phyloP scores from a whole-genome alignment of 2,888 invertebrate genomes.

The Brachypalpus laphriformis region DNA sequence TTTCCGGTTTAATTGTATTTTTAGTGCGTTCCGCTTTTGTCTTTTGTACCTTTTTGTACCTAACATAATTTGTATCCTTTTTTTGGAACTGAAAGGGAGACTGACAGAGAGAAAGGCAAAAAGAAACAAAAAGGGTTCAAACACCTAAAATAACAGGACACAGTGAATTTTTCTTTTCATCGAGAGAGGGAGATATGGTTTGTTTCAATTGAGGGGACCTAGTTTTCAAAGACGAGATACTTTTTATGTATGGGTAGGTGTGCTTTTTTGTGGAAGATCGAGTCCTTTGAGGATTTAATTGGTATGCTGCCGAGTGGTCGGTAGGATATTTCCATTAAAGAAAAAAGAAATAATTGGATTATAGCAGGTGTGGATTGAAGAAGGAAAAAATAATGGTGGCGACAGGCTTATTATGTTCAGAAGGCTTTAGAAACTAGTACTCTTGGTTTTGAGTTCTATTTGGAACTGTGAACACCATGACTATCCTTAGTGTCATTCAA shows the following conservation, averaged over 20 bases:
- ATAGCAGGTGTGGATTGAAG: background rate
- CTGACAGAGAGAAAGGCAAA: background rate
- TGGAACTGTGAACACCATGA: too few species aligned
- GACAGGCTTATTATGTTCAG: too few species aligned
- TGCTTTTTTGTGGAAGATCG: background rate
- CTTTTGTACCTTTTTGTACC: background rate
- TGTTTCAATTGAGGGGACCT: slow-evolving; percentile 35
- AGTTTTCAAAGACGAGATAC: slow-evolving; percentile 12
- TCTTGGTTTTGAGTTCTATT: background rate
- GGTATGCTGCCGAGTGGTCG: slow-evolving; percentile 27
- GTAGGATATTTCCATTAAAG: slow-evolving; percentile 22
- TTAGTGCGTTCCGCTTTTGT: slow-evolving; percentile 32
- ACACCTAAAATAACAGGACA: slow-evolving; percentile 36
- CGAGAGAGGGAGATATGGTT: background rate
- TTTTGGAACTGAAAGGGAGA: background rate
- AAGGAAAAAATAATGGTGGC: too few species aligned
- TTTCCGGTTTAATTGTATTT: slow-evolving; percentile 60
- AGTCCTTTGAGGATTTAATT: slow-evolving; percentile 55
- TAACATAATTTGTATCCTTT: slow-evolving; percentile 6
- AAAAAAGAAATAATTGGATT: slow-evolving; percentile 28
- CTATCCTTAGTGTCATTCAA: too few species aligned
- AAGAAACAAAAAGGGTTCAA: slow-evolving; percentile 39
- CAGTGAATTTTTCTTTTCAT: slow-evolving; percentile 20
- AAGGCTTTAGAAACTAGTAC: background rate
- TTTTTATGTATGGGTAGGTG: background rate